Evolutionary conservation across 2,888 invertebrate species (phyloP).

Genomic region (Smittia aterrima): DNA sequence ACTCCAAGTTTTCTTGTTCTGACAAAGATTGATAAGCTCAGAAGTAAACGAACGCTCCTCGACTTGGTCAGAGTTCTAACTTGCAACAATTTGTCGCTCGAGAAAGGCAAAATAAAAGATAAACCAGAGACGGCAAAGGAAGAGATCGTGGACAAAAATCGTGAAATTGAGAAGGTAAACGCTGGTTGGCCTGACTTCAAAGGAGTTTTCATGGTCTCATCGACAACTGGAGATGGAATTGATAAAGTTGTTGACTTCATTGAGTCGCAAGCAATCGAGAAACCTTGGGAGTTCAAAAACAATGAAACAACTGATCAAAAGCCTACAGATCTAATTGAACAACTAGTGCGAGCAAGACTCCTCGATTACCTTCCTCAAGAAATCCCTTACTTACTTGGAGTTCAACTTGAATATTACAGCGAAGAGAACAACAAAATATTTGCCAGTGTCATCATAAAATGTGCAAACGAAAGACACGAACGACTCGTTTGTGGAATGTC

Average conservation of each 20-base stretch:
- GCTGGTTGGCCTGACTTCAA: conserved; percentile 74
- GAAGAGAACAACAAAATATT: conserved; percentile 52
- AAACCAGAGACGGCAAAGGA: neutral
- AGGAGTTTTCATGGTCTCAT: conserved; percentile 90
- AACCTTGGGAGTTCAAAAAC: conserved; percentile 66
- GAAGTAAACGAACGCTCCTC: conserved; percentile 71
- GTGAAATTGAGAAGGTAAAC: conserved; percentile 43
- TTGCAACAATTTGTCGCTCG: conserved; percentile 54
- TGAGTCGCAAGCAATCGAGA: conserved; percentile 63
- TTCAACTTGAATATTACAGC: conserved; percentile 66
- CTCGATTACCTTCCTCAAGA: conserved; percentile 81
- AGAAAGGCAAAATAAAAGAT: conserved; percentile 44
- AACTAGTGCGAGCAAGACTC: conserved; percentile 77
- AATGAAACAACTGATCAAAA: conserved; percentile 72
- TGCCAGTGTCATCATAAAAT: conserved; percentile 61
- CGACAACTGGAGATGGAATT: conserved; percentile 73
- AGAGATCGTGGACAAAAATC: conserved; percentile 29
- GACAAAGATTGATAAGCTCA: conserved; percentile 81
- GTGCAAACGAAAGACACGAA: conserved; percentile 63
- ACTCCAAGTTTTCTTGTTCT: conserved; percentile 74
- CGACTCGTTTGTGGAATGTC: conserved; percentile 66
- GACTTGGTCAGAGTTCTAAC: conserved; percentile 69
- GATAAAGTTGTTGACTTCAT: conserved; percentile 70
- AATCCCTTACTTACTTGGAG: conserved; percentile 75
- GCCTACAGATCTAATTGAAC: conserved; percentile 66